Percentiles rank a stretch among this genome's conserved stretches.
Evolutionary conservation across 2,888 invertebrate species (phyloP).

Genomic region (Galeruca laticollis): DNA sequence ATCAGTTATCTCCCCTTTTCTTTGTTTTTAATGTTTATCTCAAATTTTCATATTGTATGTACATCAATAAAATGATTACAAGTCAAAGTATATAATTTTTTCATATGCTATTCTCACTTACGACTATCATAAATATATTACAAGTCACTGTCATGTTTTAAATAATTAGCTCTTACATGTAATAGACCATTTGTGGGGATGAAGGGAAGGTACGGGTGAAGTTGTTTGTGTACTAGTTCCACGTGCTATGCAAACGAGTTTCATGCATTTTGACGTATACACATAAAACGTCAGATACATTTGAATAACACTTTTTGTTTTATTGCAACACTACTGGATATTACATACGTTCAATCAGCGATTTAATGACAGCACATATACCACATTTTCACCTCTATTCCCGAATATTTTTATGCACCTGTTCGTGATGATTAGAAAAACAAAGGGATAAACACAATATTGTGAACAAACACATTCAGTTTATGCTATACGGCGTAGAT

Average conservation of each 20-base stretch:
- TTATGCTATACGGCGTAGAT: background rate
- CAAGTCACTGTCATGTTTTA: background rate
- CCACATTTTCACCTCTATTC: background rate
- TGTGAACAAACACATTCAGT: background rate
- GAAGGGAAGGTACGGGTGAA: background rate
- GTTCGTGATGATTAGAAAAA: background rate
- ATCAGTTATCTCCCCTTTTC: slow-evolving; percentile 5
- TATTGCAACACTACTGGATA: background rate
- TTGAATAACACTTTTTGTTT: slow-evolving; percentile 8
- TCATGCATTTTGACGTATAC: slow-evolving; percentile 28
- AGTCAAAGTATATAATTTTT: background rate
- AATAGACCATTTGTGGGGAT: background rate
- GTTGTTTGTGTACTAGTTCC: slow-evolving; percentile 44
- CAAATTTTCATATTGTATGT: background rate
- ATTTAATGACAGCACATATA: background rate
- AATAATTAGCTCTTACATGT: background rate
- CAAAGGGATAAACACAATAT: background rate
- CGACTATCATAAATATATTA: background rate
- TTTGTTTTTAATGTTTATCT: background rate
- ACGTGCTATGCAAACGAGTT: slow-evolving; percentile 48
- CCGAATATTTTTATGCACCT: background rate
- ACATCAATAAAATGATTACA: background rate
- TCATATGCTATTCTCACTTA: background rate
- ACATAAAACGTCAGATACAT: slow-evolving; percentile 13
- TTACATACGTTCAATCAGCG: background rate